Percentiles rank a stretch among this genome's conserved stretches.
These are phyloP conservation scores for Drosophila sproati DNA, from an alignment of 1,140 invertebrate species.

Conservation along the genomic window DNA sequence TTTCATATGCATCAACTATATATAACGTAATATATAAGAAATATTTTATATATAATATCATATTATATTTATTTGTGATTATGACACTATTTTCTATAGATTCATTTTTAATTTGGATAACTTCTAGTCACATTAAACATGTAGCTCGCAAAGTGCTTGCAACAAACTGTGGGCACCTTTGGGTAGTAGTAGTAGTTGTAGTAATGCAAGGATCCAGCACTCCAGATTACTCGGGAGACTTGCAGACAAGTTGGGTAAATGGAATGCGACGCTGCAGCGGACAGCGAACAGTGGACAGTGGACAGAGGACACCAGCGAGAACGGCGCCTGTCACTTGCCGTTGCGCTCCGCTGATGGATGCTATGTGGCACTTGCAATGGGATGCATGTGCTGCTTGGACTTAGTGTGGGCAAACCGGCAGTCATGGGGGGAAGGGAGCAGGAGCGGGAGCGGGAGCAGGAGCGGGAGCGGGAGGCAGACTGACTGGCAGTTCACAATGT, in stretches of 20 bases:
- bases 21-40: no score
- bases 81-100: no score
- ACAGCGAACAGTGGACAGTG: not conserved
- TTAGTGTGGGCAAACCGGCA: constrained; percentile 2
- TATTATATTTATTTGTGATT: no score
- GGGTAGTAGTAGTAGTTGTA: not conserved
- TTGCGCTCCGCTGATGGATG: constrained; percentile 28
- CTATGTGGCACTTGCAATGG: constrained; percentile 19
- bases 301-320: not conserved
- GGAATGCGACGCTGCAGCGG: not conserved
- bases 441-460: no score
- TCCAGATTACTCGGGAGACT: constrained; percentile 10
- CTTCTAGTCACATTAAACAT: not conserved
- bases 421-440: not conserved
- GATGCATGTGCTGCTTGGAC: constrained; percentile 23
- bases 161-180: not conserved
- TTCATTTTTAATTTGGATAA: not conserved
- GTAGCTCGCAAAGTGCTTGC: not conserved
- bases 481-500: not conserved
- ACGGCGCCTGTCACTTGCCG: constrained; percentile 26
- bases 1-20: no score
- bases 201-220: not conserved
- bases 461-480: not conserved
- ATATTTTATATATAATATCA: no score
- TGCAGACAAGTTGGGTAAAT: constrained; percentile 9